Evolutionary conservation across 2,888 invertebrate species (phyloP), one percentile per base, ranked within the genome.

Genomic region (Heterodera filipjevi): DNA sequence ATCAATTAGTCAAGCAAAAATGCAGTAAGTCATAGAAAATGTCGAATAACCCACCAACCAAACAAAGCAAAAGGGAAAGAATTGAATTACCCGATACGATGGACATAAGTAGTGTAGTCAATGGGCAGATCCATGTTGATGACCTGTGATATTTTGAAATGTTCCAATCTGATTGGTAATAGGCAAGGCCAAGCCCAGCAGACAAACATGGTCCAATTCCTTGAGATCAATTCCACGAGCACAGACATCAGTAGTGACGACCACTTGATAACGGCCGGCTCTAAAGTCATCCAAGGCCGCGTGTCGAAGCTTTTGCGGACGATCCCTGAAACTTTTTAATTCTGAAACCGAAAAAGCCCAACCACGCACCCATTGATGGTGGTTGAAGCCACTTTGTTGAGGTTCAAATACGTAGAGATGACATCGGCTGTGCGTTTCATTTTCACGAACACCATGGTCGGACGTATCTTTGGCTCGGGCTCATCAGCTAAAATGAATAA

Each of bases 241-340:
- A 0, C 96, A 96, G 0, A 98, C 96, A 0, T 95, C 94, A 0
- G 98, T 98, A 0, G 97, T 97, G 0, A 99, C 95, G 0, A 99
- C 91, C 59, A 97, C 93, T 49, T 49, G 92, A 89, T 93, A 93
- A 22, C 90, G 83, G 30, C 82, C 80, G 0, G 44, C 10, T 12
- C 84, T 77, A 81, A 99, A 97, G 89, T 95, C 94, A 0, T 87
- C 74, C n/a, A 94, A 88, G 0, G 93, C 93, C 82, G 92, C 90
- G 86, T 94, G 94, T n/a, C 94, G 90, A 89, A 94, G 93, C 66
- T 92, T 89, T 86, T 94, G 94, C 0, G 92, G 89, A 12, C 94
- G 91, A 87, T 93, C 93, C 0, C 81, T 81, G 49, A 77, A 77
- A 32, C 14, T 27, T 53, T 27, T 64, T 73, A 14, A 74, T 74